phyloP scores from a whole-genome alignment of 2,888 invertebrate species.

The Alsophila aescularia region DNA sequence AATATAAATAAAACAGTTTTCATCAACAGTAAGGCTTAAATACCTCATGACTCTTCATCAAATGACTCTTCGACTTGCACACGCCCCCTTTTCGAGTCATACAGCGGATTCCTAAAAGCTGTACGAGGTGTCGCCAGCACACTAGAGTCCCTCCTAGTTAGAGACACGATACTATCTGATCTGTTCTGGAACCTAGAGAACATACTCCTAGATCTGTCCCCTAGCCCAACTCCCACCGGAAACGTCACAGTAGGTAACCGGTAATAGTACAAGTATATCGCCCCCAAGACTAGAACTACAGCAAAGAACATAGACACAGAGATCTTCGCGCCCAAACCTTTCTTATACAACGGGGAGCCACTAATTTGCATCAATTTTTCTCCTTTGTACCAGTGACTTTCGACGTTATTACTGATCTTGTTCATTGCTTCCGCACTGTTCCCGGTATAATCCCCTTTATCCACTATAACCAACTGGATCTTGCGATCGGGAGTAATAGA shows the following conservation, averaged over 20 bases:
- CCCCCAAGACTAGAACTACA: constrained; percentile 55
- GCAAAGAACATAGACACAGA: constrained; percentile 66
- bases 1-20: too few species aligned
- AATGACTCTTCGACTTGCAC: constrained; percentile 59
- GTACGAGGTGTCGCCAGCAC: constrained; percentile 50
- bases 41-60: constrained; percentile 48
- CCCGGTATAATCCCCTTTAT: constrained; percentile 65
- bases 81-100: constrained; percentile 70
- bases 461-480: constrained; percentile 69
- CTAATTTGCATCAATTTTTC: constrained; percentile 54
- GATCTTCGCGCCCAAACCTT: constrained; percentile 62
- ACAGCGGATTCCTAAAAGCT: constrained; percentile 74
- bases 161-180: constrained; percentile 72
- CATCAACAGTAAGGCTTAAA: not conserved
- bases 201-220: constrained; percentile 44
- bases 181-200: constrained; percentile 65
- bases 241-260: constrained; percentile 50
- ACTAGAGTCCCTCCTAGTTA: constrained; percentile 69
- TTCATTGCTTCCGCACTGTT: constrained; percentile 61
- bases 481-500: constrained; percentile 38
- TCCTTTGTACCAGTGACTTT: constrained; percentile 54
- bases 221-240: constrained; percentile 35
- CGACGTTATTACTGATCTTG: constrained; percentile 53
- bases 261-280: constrained; percentile 69
- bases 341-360: constrained; percentile 61